A percentile compares a stretch with the other conserved stretches of the same genome.
phyloP scores from a whole-genome alignment of 2,113 vertebrate species.

The Trinectes maculatus region DNA sequence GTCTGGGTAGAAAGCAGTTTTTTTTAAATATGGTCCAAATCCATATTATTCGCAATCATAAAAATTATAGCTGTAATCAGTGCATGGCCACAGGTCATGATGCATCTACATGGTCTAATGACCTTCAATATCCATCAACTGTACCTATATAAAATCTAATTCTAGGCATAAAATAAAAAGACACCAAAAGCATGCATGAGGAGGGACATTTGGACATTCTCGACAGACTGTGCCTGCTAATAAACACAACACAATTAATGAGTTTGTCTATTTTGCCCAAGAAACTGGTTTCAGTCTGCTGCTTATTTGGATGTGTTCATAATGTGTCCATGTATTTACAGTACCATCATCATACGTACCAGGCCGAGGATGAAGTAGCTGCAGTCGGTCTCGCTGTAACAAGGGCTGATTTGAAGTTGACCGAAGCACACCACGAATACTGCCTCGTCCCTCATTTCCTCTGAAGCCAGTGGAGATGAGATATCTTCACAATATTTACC shows the following conservation, averaged over 20 bases:
- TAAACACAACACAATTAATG: conserved; percentile 1
- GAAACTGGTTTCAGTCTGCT: not conserved
- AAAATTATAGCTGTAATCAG: not conserved
- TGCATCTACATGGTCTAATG: not conserved
- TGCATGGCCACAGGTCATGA: not conserved
- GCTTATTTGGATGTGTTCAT: conserved; percentile 26
- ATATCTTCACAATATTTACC: conserved; percentile 65
- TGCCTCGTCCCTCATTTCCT: conserved; percentile 51
- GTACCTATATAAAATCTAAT: not conserved
- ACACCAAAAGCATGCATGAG: not conserved
- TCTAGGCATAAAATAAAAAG: no score
- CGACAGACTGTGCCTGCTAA: conserved; percentile 13
- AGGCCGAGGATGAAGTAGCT: conserved; percentile 12
- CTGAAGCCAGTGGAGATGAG: conserved; percentile 48
- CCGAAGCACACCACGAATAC: conserved; percentile 42
- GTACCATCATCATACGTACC: not conserved
- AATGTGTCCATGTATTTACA: no score
- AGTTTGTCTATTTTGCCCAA: conserved; percentile 1
- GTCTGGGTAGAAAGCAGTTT: no score
- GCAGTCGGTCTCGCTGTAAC: conserved; percentile 43
- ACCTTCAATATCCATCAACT: not conserved
- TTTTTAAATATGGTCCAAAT: not conserved
- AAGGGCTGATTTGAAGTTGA: conserved; percentile 52
- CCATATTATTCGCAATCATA: not conserved
- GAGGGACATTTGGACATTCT: not conserved